phyloP scores from a whole-genome alignment of 2,113 vertebrate species.

The Sitta europaea region DNA sequence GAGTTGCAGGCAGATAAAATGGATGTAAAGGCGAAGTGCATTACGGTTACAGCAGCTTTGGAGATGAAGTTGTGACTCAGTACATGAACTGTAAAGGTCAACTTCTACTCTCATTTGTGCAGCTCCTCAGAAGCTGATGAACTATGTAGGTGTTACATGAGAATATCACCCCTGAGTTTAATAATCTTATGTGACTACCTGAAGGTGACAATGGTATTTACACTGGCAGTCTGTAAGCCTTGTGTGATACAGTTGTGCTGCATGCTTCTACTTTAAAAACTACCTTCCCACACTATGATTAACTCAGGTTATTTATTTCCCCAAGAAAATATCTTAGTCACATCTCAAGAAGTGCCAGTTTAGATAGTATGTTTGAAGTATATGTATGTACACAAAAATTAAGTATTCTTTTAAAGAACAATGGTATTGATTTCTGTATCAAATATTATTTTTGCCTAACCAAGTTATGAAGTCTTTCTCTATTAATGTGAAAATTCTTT shows the following conservation, averaged over 20 bases:
- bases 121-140: background rate
- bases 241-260: background rate
- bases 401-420: background rate
- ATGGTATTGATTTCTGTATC: background rate
- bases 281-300: background rate
- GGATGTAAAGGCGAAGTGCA: constrained; percentile 25
- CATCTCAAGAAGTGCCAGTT: background rate
- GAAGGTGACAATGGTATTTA: background rate
- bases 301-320: background rate
- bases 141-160: background rate
- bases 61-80: constrained; percentile 7
- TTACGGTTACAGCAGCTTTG: background rate
- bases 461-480: background rate
- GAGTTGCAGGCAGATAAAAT: constrained; percentile 35
- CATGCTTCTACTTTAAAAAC: background rate
- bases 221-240: background rate
- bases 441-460: background rate
- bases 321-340: background rate
- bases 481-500: background rate
- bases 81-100: constrained; percentile 1
- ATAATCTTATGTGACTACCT: background rate
- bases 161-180: background rate
- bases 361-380: background rate
- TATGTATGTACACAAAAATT: background rate
- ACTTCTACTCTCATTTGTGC: background rate